A percentile compares a stretch with the other conserved stretches of the same genome.
phyloP scores from a whole-genome alignment of 2,888 invertebrate genomes.

The Chrysotoxum bicinctum region DNA sequence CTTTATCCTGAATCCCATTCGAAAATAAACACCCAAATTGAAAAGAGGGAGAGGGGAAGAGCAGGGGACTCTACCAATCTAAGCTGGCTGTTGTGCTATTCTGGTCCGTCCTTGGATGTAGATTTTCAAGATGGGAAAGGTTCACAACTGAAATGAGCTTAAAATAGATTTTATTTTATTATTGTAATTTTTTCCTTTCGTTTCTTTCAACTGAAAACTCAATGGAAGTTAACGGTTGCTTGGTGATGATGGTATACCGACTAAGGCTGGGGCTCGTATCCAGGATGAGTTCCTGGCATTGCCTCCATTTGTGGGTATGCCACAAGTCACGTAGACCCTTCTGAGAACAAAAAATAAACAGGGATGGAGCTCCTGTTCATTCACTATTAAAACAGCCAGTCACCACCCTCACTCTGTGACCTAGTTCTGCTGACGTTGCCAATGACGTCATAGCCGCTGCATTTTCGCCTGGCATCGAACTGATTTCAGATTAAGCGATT shows the following conservation, averaged over 20 bases:
- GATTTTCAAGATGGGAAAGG: conserved; percentile 35
- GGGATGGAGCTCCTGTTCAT: conserved; percentile 27
- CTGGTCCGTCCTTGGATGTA: conserved; percentile 50
- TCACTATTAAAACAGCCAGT: conserved; percentile 16
- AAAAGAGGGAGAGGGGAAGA: conserved; percentile 1
- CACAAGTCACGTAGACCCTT: conserved; percentile 59
- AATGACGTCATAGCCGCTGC: conserved; percentile 66
- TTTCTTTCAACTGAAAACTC: neutral
- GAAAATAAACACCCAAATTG: conserved; percentile 2
- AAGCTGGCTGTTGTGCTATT: conserved; percentile 50
- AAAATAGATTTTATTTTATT: conserved; percentile 56
- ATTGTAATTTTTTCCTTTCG: neutral
- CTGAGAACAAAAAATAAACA: neutral
- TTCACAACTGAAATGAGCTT: conserved; percentile 34
- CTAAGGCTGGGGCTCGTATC: conserved; percentile 12
- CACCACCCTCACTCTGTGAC: conserved; percentile 46
- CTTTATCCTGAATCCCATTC: conserved; percentile 1
- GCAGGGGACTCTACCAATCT: conserved; percentile 16
- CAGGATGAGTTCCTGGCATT: conserved; percentile 41
- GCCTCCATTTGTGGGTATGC: conserved; percentile 41
- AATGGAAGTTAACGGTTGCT: neutral
- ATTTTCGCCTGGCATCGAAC: conserved; percentile 16
- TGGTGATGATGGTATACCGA: neutral
- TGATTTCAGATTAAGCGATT: conserved; percentile 43
- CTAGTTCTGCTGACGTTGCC: conserved; percentile 42